Percentiles rank a stretch among this genome's conserved stretches.
Conservation (phyloP, 30 jellyfish, hydroid and myxozoan species). For the Hydra vulgaris region DNA sequence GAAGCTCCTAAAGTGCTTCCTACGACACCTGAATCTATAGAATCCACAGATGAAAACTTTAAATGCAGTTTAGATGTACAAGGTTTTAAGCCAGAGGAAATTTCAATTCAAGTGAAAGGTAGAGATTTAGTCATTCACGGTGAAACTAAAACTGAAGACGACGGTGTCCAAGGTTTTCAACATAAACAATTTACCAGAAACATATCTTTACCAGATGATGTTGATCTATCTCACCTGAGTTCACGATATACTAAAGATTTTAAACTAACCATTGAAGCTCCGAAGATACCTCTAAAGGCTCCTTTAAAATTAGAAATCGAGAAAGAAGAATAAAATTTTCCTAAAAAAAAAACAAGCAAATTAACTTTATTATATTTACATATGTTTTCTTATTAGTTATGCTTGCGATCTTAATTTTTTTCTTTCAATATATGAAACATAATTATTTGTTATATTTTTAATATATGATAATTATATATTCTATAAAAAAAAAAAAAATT, state of each 20-base stretch:
- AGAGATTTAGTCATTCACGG: constrained; percentile 26
- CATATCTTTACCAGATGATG: constrained; percentile 28
- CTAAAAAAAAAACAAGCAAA: too few relatives aligned
- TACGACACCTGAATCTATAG: background rate
- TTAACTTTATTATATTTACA: background rate
- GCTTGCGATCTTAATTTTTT: too few relatives aligned
- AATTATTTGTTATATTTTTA: too few relatives aligned
- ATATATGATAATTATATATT: too few relatives aligned
- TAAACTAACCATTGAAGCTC: constrained; percentile 38
- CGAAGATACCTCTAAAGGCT: constrained; percentile 1
- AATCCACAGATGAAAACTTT: constrained; percentile 9
- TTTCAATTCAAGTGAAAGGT: constrained; percentile 46
- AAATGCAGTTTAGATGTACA: constrained; percentile 16
- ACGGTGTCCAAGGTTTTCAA: constrained; percentile 34
- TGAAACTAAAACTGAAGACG: constrained; percentile 24
- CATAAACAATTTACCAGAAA: constrained; percentile 38
- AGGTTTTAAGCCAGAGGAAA: constrained; percentile 48
- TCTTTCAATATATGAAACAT: too few relatives aligned
- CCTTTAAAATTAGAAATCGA: constrained; percentile 5
- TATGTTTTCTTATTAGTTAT: background rate
- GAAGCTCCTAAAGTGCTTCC: constrained; percentile 18
- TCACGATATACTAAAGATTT: constrained; percentile 36
- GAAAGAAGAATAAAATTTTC: background rate
- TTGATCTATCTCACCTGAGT: constrained; percentile 15
- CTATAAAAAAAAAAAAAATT: too few relatives aligned